A percentile compares a stretch with the other conserved stretches of the same genome.
These are phyloP conservation scores for Mythimna albipuncta DNA, from an alignment of 2,888 invertebrate genomes.

Conservation along the genomic window DNA sequence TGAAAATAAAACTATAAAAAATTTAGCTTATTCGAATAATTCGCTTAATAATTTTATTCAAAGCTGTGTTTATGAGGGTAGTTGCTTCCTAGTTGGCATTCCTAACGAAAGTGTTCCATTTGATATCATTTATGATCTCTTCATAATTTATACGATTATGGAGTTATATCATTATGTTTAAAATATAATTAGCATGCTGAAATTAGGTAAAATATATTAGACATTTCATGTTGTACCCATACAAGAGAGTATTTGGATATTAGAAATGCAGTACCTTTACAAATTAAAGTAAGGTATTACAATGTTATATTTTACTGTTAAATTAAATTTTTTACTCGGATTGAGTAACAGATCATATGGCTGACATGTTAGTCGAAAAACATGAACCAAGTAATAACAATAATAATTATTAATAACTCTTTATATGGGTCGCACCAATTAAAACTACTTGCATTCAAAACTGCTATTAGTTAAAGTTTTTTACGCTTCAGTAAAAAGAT, in stretches of 20 bases:
- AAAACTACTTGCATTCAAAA: neutral
- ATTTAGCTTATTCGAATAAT: slow-evolving; percentile 20
- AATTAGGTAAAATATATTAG: neutral
- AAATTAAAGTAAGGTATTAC: neutral
- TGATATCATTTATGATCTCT: slow-evolving; percentile 57
- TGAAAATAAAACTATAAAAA: neutral
- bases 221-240: neutral
- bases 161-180: slow-evolving; percentile 36
- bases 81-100: slow-evolving; percentile 62
- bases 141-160: slow-evolving; percentile 77
- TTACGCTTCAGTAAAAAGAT: neutral
- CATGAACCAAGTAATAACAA: neutral
- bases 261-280: neutral
- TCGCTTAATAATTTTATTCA: slow-evolving; percentile 25
- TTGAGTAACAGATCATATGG: neutral
- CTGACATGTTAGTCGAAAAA: neutral
- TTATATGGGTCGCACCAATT: neutral
- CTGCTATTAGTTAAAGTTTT: neutral
- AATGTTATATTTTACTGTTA: neutral
- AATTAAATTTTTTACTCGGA: neutral
- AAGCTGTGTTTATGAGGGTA: slow-evolving; percentile 42
- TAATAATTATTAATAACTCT: no score
- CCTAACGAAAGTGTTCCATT: slow-evolving; percentile 63
- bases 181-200: slow-evolving; percentile 23
- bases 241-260: neutral